Base-by-base conservation (phyloP, 2,113 vertebrate species). In the Arvicanthis niloticus region DNA sequence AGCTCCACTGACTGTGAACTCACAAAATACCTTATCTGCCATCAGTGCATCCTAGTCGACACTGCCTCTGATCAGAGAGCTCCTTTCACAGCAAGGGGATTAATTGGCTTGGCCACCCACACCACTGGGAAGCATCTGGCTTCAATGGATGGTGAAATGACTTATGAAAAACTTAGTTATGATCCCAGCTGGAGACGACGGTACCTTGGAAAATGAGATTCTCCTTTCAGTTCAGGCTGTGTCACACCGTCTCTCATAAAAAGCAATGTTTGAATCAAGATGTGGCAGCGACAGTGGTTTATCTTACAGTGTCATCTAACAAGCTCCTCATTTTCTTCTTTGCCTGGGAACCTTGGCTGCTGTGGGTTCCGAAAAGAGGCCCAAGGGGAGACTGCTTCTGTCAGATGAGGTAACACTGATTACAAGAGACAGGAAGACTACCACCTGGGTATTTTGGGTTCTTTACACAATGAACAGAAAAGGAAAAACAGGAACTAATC, bases 81-180 rank as follows among this genome's bases (percentile, higher is more conserved):
- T 89, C 60, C 53, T 92, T 92, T 96, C 73, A 77, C 22, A 82
- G 91, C 76, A 91, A 89, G 80, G 29, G 58, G 86, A 81, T 92
- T 92, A 85, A 96, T 45, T 31, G 84, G 56, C 42, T 31, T 91
- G 70, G 67, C 62, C 65, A 92, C 58, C 90, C 56, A 58, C 4
- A 45, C 19, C 53, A n/a, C 24, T 78, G 92, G 68, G 94, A 96
- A 94, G 76, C 91, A 96, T 48, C 76, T 87, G 91, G 60, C 48
- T 94, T 96, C 92, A 89, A 58, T 42, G 53, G 91, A 90, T 29
- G 58, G 67, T 91, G 60, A 91, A 91, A 93, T 87, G n/a, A 88
- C 75, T 82, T 87, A 87, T 13, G 80, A 58, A 93, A 84, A 72
- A 85, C 62, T 53, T 56, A 93, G 42, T 87, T 45, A 56, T 75